Evolutionary conservation across 2,797 vertebrate genomes (phyloP), one percentile per base, ranked within the genome.

Genomic region (Trachurus trachurus): DNA sequence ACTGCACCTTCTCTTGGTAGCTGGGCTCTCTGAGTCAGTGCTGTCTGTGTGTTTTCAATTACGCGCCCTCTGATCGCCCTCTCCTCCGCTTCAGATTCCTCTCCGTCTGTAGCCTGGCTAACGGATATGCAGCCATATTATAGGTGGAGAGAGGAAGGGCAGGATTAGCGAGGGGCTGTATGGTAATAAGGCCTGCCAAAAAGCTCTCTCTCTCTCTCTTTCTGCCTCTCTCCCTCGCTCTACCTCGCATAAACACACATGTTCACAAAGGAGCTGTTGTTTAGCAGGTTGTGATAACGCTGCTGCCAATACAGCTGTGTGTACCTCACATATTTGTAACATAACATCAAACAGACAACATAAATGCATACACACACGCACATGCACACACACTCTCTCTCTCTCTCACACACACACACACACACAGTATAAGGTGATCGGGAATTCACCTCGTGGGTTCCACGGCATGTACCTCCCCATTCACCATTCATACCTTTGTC

Each of bases 41-140:
- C 86, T 83, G 74, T 76, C 86, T 93, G 90, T 92, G 92, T 95
- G 95, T 95, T 96, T 95, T 94, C 92, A 95, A 94, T 95, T 94
- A 95, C 72, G 88, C 75, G 83, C 87, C 90, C 88, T 94, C 88
- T 91, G 91, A 91, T 93, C 76, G 82, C 87, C 86, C 87, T 92
- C 86, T 90, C 78, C 79, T 86, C 78, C n/a, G 53, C 87, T 83
- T 84, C 81, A 88, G 81, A 88, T 81, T 87, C 72, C 72, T 86
- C 71, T 82, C 78, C 6, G 29, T 86, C 85, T 88, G 75, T 64
- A 84, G 82, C 74, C 76, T 56, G 73, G 78, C 80, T 78, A 80
- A 82, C 72, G 75, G 82, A 92, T 91, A 84, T 78, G 78, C 75
- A 83, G 82, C 76, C 71, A 84, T 90, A 88, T 89, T 87, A 84